Conservation (phyloP, 2,797 vertebrate species). For the Eptatretus atami region DNA sequence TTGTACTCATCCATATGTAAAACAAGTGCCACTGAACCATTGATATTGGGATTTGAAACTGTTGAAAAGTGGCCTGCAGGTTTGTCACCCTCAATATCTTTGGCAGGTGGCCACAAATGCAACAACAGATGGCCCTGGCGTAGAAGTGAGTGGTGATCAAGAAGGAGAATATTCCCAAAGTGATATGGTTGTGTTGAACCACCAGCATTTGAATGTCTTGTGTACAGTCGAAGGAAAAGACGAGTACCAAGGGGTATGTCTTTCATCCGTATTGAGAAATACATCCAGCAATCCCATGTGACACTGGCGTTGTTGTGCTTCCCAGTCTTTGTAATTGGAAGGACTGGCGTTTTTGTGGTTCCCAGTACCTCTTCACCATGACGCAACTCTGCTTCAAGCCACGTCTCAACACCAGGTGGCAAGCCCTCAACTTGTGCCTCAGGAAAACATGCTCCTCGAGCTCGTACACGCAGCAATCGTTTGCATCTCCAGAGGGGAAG, state of each 20-base stretch:
- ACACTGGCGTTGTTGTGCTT: constrained; percentile 59
- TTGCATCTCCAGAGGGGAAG: constrained; percentile 93
- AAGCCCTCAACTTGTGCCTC: constrained; percentile 15
- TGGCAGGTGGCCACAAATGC: constrained; percentile 41
- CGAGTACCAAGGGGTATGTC: constrained; percentile 79
- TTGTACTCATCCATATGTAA: constrained; percentile 70
- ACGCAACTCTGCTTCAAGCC: constrained; percentile 75
- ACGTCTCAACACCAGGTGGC: constrained; percentile 39
- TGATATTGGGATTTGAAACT: constrained; percentile 78
- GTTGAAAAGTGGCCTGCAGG: constrained; percentile 82
- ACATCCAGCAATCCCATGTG: constrained; percentile 76
- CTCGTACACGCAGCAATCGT: constrained; percentile 64
- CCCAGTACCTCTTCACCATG: constrained; percentile 73
- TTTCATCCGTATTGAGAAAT: constrained; percentile 72
- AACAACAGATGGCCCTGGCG: constrained; percentile 73
- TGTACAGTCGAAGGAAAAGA: constrained; percentile 62
- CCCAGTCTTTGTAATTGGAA: constrained; percentile 54
- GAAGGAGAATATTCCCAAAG: constrained; percentile 68
- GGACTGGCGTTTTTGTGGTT: constrained; percentile 45
- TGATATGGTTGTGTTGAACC: constrained; percentile 32
- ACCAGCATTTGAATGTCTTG: too few relatives aligned
- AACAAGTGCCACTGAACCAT: constrained; percentile 59
- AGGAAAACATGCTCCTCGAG: constrained; percentile 58
- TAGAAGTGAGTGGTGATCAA: constrained; percentile 73
- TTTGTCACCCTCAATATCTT: constrained; percentile 13